Conservation (phyloP, 1,140 invertebrate genomes). For the Prorops nasuta region DNA sequence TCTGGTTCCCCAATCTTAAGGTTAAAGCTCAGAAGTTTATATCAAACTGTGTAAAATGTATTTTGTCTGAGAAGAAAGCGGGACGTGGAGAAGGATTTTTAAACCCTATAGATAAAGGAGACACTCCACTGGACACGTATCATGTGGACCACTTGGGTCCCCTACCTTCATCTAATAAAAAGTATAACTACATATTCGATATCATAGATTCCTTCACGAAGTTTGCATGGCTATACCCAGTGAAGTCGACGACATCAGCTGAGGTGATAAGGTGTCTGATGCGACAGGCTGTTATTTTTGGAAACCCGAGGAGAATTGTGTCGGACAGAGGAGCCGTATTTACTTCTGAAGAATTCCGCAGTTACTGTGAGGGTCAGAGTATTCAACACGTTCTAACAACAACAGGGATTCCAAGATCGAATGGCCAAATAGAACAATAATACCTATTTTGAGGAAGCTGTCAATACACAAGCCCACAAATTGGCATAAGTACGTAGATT, state of each 20-base stretch:
- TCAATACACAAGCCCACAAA: neutral
- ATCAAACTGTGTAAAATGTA: neutral
- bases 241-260: neutral
- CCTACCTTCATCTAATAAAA: neutral
- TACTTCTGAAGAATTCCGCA: neutral
- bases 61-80: neutral
- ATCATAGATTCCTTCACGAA: neutral
- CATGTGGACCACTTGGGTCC: constrained; percentile 2
- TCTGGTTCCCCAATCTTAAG: neutral
- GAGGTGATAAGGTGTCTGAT: neutral
- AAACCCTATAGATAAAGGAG: constrained; percentile 1
- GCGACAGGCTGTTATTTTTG: neutral
- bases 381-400: neutral
- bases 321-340: neutral
- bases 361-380: neutral
- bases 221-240: neutral
- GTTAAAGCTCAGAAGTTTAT: neutral
- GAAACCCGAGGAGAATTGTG: neutral
- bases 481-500: neutral
- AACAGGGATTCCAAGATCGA: neutral
- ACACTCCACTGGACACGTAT: neutral
- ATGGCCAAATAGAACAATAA: neutral
- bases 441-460: neutral
- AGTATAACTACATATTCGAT: neutral
- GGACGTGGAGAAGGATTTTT: neutral